phyloP scores from a whole-genome alignment of 2,797 vertebrate species.

The Pyrocephalus nanus region DNA sequence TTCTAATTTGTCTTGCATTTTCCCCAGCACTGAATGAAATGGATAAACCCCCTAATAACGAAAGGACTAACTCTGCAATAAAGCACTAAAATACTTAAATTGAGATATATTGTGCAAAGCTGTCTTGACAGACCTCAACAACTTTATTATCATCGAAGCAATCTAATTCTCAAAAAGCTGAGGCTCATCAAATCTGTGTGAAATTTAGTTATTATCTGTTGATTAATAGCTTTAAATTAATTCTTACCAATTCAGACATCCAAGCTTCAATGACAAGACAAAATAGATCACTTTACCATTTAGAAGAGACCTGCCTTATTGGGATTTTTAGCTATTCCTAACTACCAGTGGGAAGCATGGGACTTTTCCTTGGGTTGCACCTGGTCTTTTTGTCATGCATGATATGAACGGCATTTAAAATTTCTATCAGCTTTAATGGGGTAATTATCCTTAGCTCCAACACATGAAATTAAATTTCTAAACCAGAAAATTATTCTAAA shows the following conservation, averaged over 20 bases:
- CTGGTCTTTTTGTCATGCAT: not conserved
- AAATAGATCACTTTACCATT: not conserved
- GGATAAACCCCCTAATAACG: not conserved
- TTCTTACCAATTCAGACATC: not conserved
- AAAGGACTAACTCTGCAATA: slow-evolving; percentile 27
- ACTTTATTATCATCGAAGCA: slow-evolving; percentile 20
- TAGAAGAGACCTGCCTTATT: not conserved
- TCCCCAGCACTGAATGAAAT: not conserved
- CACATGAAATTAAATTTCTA: not conserved
- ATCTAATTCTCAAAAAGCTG: slow-evolving; percentile 42
- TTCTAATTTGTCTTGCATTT: slow-evolving; percentile 2
- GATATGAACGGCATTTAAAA: not conserved
- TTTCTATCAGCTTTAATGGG: not conserved
- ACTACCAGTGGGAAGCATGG: not conserved
- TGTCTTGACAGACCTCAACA: not conserved
- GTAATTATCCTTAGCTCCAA: not conserved
- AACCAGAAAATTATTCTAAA: not conserved
- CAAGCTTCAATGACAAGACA: not conserved
- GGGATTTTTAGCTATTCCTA: not conserved
- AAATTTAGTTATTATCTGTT: slow-evolving; percentile 27
- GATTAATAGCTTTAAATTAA: slow-evolving; percentile 39
- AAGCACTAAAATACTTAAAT: slow-evolving; percentile 7
- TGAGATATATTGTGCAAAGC: slow-evolving; percentile 13
- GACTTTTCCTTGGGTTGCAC: not conserved
- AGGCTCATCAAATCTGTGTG: not conserved